Evolutionary conservation across 2,888 invertebrate genomes (phyloP), one percentile per base, ranked within the genome.

Genomic region (Drosophila stalkeri): DNA sequence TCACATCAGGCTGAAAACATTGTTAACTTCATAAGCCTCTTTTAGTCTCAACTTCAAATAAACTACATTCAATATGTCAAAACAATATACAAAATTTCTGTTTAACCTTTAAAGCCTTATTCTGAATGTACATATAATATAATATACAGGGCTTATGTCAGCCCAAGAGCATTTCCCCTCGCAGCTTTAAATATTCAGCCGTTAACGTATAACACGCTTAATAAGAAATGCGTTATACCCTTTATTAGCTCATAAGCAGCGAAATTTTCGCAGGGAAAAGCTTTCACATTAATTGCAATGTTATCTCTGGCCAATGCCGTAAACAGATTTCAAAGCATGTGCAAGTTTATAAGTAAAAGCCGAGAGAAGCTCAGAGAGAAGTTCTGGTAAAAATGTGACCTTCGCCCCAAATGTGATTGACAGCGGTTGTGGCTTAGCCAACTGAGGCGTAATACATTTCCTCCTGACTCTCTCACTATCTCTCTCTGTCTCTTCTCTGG

Each of bases 251-350:
- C 35, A 57, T 65, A 66, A 59, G 35, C 68, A 20, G 20, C 11
- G 33, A 33, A 55, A 64, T 68, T 41, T 52, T 77, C 51, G 56
- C 66, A 80, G 68, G 75, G 77, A 82, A 90, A 90, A 86, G 89
- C 90, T 90, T 89, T 90, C 80, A 90, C 81, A 89, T 78, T 90
- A 89, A 90, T 90, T 90, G 84, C 89, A 81, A 82, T 70, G 72
- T 75, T 84, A 83, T 86, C 55, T 55, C 86, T 68, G 65, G 64
- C 59, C 65, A 79, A 70, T 70, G 72, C 57, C 75, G 64, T 77
- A 81, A 81, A 64, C 70, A 81, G 76, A 79, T 81, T 67, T 67
- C 74, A 71, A 79, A 51, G 76, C 68, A 72, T 73, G 68, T 68
- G 75, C 59, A 54, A 80, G 51, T 61, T 59, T 39, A 43, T 56